Evolutionary conservation across 2,797 vertebrate genomes (phyloP), one percentile per base, ranked within the genome.

Genomic region (Moxostoma hubbsi): DNA sequence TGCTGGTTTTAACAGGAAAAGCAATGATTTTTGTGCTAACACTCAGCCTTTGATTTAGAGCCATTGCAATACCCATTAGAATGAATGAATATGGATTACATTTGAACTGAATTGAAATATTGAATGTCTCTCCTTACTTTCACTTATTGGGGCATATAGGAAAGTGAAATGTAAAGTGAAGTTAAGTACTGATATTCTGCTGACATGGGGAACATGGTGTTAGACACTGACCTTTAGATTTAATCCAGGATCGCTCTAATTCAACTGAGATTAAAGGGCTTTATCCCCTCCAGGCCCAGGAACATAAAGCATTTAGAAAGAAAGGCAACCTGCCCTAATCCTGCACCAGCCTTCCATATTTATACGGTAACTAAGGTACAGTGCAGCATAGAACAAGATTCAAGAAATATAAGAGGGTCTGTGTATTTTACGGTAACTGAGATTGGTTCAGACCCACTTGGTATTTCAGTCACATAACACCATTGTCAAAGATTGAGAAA

Each of bases 231-330:
- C 91, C 90, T 94, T 92, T 92, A 92, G 64, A 84, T 88, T 87
- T 94, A 95, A 95, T 92, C 93, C 89, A 85, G 87, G 79, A 88
- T 90, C 84, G 82, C 86, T 94, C 90, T 92, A 87, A 93, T 92
- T 93, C 90, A 92, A 91, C 89, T 90, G 89, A 89, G 88, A 91
- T 93, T 94, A 90, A 88, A 83, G 75, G 43, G 77, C 82, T 89
- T 91, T 89, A 88, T 88, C 89, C 81, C 53, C 57, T 75, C 11
- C 62, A 80, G 80, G 59, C 62, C 77, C 73, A 76, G 50, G 75
- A 82, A 84, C 71, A 71, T 76, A 82, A 59, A 65, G 79, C 73
- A 70, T 68, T 80, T 69, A 7, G 64, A 66, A 68, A 86, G 72
- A 73, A 55, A 59, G 63, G 58, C 71, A 57, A 81, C 67, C 70